Percentiles rank a stretch among this genome's conserved stretches.
Evolutionary conservation across 2,797 vertebrate species (phyloP).

Genomic region (Pangasius sanitwongsei): DNA sequence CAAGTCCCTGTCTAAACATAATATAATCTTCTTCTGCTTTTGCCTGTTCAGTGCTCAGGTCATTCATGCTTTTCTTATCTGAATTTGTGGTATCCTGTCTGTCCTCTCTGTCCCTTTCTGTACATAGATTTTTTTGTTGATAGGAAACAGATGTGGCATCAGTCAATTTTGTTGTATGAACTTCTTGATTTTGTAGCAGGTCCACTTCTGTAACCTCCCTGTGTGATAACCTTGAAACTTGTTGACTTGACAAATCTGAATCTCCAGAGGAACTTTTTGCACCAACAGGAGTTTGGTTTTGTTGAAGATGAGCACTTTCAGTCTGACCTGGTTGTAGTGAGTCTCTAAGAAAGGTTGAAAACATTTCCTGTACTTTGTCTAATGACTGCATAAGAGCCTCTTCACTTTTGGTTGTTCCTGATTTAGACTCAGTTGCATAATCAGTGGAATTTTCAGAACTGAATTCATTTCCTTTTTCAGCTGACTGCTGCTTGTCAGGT

Average conservation of each 20-base stretch:
- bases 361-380: background rate
- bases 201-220: background rate
- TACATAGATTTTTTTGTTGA: background rate
- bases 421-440: slow-evolving; percentile 3
- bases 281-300: background rate
- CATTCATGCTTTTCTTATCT: background rate
- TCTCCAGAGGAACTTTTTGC: background rate
- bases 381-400: background rate
- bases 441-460: background rate
- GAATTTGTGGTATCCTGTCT: background rate
- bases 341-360: background rate
- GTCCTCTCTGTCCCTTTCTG: background rate
- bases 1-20: background rate
- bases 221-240: background rate
- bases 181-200: background rate
- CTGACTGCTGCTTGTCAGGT: background rate
- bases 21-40: background rate
- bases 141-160: background rate
- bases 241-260: background rate
- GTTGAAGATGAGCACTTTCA: background rate
- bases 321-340: background rate
- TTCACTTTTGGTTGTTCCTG: background rate
- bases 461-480: background rate
- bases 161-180: background rate
- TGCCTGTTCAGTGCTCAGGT: background rate